Evolutionary conservation across 2,888 invertebrate species (phyloP), one percentile per base, ranked within the genome.

Genomic region (Seira ritae): DNA sequence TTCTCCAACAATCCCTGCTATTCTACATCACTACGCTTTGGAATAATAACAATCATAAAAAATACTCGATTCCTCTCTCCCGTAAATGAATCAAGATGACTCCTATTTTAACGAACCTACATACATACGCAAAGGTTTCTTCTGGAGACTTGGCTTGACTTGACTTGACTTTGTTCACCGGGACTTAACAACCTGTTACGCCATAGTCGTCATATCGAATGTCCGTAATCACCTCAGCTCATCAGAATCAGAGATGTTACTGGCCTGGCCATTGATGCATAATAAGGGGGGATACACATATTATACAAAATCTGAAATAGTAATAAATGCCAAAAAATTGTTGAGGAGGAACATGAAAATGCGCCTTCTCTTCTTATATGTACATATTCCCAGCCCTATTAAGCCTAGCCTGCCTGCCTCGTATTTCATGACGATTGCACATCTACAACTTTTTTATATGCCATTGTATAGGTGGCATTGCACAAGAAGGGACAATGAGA

Each of bases 51-150:
- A 78, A 78, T 68, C 70, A 76, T 69, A 77, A 77, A 66, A 69
- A 75, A 80, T 75, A 81, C 81, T 75, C 71, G 81, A 76, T 69
- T 68, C 71, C 66, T 23, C 62, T 75, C 66, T 23, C 62, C 70
- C 19, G 69, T 71, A 81, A 81, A 81, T 81, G 81, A 81, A 81
- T 81, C 81, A 70, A 75, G 74, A 70, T 80, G 80, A 80, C 81
- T 72, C 42, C 72, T 42, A 22, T 78, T 71, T 70, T 81, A 81
- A 81, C 76, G 76, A 81, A 81, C 76, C 76, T 62, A 66, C 12
- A 62, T 23, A 68, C 31, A 66, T 22, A 69, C 70, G 23, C 62
- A 24, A 55, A 8, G 8, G 6, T 67, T 67, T 10, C 65, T 19
- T 72, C 75, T 81, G 76, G 74, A 80, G 46, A 76, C 72, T 66